Base-by-base conservation (phyloP, 2,797 vertebrate genomes). In the Enteromius thamalakanensis region DNA sequence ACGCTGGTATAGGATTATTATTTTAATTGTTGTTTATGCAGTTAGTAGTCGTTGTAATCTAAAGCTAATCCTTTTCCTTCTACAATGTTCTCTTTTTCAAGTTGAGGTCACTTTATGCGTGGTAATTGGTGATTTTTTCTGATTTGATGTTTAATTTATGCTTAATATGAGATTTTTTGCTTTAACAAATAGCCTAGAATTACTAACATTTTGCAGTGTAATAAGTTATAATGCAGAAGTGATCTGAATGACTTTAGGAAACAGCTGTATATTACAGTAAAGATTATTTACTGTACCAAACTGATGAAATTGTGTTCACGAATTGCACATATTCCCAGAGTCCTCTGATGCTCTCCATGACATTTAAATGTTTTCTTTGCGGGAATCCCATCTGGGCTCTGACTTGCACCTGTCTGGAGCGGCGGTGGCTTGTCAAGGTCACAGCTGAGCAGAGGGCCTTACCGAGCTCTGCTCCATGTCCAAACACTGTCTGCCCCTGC, bases 351-450 rank as follows among this genome's bases (percentile, higher is more conserved):
- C 68, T 82, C 29, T 85, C n/a, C 12, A 45, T 68, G 79, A 80
- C 74, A 78, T 67, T 60, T 47, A 83, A 83, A 26, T 53, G 71
- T 79, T 83, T 80, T 84, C 69, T 79, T 76, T 55, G 42, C 23
- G 55, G 76, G 47, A 84, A 72, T 37, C 47, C 10, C 82, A 76
- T 72, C 55, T 74, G 58, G 14, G 80, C 85, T 65, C 87, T 72
- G 76, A 26, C 81, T 45, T n/a, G 84, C 80, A 62, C 53, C 81
- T 74, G 58, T 58, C 86, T 81, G 76, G 84, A 77, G 23, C 26
- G 14, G 82, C 29, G 55, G 89, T 14, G 69, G 68, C 75, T 84
- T 87, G 74, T 87, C 89, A 88, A 91, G 87, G 88, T 89, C 88
- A 84, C 10, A 74, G 81, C 76, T 64, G 83, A 87, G 85, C 34